Percentiles rank a stretch among this genome's conserved stretches.
phyloP scores from a whole-genome alignment of 1,140 invertebrate genomes.

The Penaeus vannamei region DNA sequence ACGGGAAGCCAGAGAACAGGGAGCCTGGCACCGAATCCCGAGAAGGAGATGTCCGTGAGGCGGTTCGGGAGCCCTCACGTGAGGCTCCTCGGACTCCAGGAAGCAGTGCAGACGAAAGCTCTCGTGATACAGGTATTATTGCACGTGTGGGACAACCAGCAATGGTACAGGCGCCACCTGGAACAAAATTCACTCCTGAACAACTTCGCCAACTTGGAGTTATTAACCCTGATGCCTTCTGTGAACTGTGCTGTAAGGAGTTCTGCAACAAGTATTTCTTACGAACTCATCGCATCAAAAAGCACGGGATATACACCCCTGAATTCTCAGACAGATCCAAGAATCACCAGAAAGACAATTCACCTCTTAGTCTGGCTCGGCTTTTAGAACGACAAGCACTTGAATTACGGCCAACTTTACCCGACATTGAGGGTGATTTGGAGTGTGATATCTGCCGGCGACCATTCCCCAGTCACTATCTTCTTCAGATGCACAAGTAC shows the following conservation, averaged over 20 bases:
- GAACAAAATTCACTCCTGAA: constrained; percentile 77
- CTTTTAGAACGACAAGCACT: constrained; percentile 62
- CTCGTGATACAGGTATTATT: constrained; percentile 65
- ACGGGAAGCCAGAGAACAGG: neutral
- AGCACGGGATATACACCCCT: constrained; percentile 74
- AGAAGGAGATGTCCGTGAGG: constrained; percentile 22
- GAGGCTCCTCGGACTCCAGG: constrained; percentile 62
- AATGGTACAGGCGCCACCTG: constrained; percentile 66
- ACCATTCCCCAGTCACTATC: constrained; percentile 75
- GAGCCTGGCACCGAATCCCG: neutral
- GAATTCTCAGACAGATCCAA: constrained; percentile 68
- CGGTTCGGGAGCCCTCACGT: constrained; percentile 26
- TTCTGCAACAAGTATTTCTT: constrained; percentile 96
- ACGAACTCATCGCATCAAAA: constrained; percentile 88
- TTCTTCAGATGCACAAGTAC: constrained; percentile 75
- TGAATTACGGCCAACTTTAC: constrained; percentile 48
- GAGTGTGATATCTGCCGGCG: constrained; percentile 76
- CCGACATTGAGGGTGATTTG: constrained; percentile 69
- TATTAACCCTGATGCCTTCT: constrained; percentile 90
- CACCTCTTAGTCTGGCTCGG: constrained; percentile 57
- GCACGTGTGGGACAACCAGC: constrained; percentile 67
- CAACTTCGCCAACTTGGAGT: constrained; percentile 83
- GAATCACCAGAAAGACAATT: constrained; percentile 53
- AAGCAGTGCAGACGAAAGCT: constrained; percentile 66
- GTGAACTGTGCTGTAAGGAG: constrained; percentile 95